phyloP scores from a whole-genome alignment of 2,797 vertebrate species.

The Gymnopithys bicolor region DNA sequence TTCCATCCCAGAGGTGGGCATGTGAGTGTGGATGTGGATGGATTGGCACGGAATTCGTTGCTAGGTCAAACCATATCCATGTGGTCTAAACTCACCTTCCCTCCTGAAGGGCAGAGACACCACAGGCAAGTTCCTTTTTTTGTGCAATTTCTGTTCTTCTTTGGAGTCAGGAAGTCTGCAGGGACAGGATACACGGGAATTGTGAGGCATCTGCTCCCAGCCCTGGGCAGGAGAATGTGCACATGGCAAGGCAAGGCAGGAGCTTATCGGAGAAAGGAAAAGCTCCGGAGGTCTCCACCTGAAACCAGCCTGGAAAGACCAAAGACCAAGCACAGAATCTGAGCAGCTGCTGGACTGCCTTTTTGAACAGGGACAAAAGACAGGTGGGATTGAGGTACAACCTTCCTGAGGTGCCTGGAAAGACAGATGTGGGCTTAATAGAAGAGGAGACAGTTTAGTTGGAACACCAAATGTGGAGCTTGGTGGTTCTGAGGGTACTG shows the following conservation, averaged over 20 bases:
- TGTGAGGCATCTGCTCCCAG: background rate
- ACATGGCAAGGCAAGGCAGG: background rate
- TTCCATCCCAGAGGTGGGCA: background rate
- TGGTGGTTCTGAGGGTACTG: background rate
- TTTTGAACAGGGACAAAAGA: background rate
- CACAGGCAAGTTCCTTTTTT: background rate
- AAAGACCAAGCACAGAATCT: background rate
- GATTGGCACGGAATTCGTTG: background rate
- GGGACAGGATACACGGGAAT: background rate
- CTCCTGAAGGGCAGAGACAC: background rate
- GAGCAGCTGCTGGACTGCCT: background rate
- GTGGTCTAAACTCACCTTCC: background rate
- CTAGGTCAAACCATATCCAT: background rate
- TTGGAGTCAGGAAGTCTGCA: background rate
- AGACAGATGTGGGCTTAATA: background rate
- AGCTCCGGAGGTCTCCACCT: background rate
- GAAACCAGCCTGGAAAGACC: background rate
- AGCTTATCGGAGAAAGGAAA: background rate
- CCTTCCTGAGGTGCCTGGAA: fast-evolving
- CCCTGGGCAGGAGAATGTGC: background rate
- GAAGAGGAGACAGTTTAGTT: background rate
- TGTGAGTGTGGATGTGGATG: background rate
- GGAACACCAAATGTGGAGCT: background rate
- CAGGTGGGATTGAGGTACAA: background rate
- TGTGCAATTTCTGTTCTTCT: background rate